Conservation (phyloP, 2,797 vertebrate species). For the Masticophis lateralis region DNA sequence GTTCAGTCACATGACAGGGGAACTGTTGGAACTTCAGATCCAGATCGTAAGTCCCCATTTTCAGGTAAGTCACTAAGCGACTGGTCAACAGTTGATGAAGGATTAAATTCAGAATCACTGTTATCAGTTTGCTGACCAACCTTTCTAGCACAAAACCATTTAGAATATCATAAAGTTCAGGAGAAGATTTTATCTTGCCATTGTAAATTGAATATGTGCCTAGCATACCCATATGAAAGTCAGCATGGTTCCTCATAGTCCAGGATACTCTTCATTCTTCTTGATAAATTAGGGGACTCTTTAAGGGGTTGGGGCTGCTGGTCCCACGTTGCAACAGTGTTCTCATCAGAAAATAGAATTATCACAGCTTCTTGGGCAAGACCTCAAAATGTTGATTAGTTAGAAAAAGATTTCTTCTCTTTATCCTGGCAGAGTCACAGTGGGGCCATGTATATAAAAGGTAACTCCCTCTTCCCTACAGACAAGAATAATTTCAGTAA, state of each 20-base stretch:
- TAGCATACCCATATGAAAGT: neutral
- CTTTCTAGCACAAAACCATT: neutral
- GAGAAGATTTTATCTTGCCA: neutral
- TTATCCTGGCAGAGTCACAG: neutral
- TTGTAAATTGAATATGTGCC: neutral
- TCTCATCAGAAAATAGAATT: neutral
- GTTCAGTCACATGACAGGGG: too few relatives aligned
- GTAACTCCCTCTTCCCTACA: neutral
- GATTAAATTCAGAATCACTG: neutral
- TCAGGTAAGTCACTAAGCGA: too few relatives aligned
- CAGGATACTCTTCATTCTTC: neutral
- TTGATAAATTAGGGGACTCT: neutral
- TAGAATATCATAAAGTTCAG: neutral
- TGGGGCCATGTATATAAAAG: too few relatives aligned
- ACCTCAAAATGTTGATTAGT: neutral
- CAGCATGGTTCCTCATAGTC: neutral
- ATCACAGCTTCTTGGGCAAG: neutral
- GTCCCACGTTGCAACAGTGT: neutral
- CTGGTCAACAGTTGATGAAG: neutral
- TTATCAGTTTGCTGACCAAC: neutral
- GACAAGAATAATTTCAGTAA: neutral
- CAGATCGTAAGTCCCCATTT: too few relatives aligned
- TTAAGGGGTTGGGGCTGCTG: neutral
- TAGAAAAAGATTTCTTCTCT: neutral
- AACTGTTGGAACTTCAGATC: too few relatives aligned